Percentiles rank a stretch among this genome's conserved stretches.
Conservation (phyloP, 2,888 invertebrate species). For the Caenorhabditis sp. region DNA sequence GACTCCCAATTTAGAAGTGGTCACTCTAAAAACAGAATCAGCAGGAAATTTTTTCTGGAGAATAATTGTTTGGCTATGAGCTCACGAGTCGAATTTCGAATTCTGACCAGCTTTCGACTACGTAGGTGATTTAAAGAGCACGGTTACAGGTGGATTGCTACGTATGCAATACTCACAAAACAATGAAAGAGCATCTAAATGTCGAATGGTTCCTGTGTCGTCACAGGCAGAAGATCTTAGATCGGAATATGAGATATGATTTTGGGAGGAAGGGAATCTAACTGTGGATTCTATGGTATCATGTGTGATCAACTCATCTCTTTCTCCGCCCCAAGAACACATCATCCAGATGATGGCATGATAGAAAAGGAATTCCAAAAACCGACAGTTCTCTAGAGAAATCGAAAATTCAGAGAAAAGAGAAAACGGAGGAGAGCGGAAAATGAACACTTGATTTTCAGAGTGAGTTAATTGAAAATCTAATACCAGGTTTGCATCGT, state of each 20-base stretch:
- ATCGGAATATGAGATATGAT: neutral
- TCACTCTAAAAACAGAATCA: slow-evolving; percentile 39
- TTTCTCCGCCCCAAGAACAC: slow-evolving; percentile 8
- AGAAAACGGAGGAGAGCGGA: neutral
- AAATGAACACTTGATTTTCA: neutral
- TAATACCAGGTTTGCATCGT: slow-evolving; percentile 2
- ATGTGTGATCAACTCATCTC: slow-evolving; percentile 6
- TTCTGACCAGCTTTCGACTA: slow-evolving; percentile 15
- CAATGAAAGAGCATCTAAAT: slow-evolving; percentile 9
- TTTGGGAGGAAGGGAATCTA: neutral
- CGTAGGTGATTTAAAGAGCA: slow-evolving; percentile 2
- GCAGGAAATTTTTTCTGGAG: neutral
- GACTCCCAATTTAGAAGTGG: slow-evolving; percentile 33
- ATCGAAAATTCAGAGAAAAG: slow-evolving; percentile 1
- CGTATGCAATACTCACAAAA: neutral
- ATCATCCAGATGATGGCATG: slow-evolving; percentile 12
- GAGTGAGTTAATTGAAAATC: neutral
- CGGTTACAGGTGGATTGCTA: slow-evolving; percentile 12
- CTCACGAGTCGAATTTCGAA: slow-evolving; percentile 12
- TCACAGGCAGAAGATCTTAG: slow-evolving; percentile 26
- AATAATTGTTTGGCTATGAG: slow-evolving; percentile 22
- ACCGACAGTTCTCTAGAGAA: slow-evolving; percentile 12
- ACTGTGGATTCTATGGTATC: slow-evolving; percentile 8
- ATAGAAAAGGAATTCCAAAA: slow-evolving; percentile 5
- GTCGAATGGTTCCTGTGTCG: neutral